Evolutionary conservation across 2,888 invertebrate species (phyloP), one percentile per base, ranked within the genome.

Genomic region (Lingula anatina): DNA sequence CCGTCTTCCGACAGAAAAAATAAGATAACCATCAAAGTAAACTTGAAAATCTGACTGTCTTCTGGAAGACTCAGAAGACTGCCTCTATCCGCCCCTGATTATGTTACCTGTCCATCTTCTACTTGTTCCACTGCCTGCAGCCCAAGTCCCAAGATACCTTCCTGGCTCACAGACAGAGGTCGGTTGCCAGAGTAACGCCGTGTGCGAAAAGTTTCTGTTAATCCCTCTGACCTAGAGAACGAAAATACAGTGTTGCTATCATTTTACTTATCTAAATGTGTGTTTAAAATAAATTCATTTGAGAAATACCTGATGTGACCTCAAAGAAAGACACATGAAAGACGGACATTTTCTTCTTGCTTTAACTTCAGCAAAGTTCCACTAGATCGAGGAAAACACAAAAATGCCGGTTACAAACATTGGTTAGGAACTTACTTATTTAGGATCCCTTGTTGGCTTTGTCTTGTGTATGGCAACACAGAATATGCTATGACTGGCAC

Each of bases 401-500:
- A n/a, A n/a, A n/a, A n/a, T n/a, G n/a, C n/a, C n/a, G n/a, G n/a
- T n/a, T n/a, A n/a, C n/a, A n/a, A n/a, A n/a, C n/a, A n/a, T n/a
- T n/a, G n/a, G n/a, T n/a, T n/a, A n/a, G n/a, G n/a, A n/a, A n/a
- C n/a, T n/a, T n/a, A n/a, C n/a, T n/a, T n/a, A n/a, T 42, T 15
- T 20, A 42, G 3, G 18, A 26, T 28, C n/a, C 48, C 48, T 4
- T 48, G 48, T 44, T 48, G 48, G 37, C 21, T 44, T 5, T 24
- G 50, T 53, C 75, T 78, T 50, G 83, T 86, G 73, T 90, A 92
- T 28, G 93, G 90, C 70, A 94, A 84, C 47, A 89, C 85, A 37
- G 93, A 93, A 75, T 89, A 93, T 53, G 94, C 82, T 61, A 88
- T 82, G 79, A 92, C 87, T 31, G 94, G 93, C 50, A 86, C 85